A percentile compares a stretch with the other conserved stretches of the same genome.
Evolutionary conservation across 2,797 vertebrate genomes (phyloP).

Genomic region (Dryobates pubescens): DNA sequence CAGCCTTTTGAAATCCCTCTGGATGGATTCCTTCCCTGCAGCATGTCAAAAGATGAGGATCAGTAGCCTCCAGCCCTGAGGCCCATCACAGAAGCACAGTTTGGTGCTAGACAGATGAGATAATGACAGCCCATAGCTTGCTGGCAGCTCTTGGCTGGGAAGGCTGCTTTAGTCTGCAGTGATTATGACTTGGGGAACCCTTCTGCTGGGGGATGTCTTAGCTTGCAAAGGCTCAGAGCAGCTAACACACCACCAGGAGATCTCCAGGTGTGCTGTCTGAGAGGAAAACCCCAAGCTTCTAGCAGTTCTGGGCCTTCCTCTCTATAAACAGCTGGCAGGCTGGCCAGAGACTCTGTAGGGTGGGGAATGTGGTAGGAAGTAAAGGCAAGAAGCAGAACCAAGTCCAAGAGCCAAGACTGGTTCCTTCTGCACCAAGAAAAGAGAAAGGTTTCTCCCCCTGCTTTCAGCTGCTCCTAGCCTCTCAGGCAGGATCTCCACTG

Average conservation of each 20-base stretch:
- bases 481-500: background rate
- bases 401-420: background rate
- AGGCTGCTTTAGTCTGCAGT: background rate
- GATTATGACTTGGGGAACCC: constrained; percentile 2
- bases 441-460: too few species aligned
- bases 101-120: background rate
- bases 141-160: background rate
- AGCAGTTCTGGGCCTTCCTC: background rate
- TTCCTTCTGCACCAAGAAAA: background rate
- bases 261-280: background rate
- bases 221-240: background rate
- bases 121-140: background rate
- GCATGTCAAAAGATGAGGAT: background rate
- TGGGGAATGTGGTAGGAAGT: fast-evolving
- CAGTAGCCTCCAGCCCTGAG: background rate
- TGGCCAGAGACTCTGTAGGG: background rate
- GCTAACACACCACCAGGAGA: background rate
- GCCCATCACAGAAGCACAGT: background rate
- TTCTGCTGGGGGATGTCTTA: background rate
- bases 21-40: too few species aligned
- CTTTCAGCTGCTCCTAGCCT: background rate
- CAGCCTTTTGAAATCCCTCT: too few species aligned
- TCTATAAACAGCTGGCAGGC: background rate
- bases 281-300: background rate
- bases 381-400: background rate